These are phyloP conservation scores for Andrena marginata DNA, from an alignment of 2,888 invertebrate species.

Conservation along the genomic window DNA sequence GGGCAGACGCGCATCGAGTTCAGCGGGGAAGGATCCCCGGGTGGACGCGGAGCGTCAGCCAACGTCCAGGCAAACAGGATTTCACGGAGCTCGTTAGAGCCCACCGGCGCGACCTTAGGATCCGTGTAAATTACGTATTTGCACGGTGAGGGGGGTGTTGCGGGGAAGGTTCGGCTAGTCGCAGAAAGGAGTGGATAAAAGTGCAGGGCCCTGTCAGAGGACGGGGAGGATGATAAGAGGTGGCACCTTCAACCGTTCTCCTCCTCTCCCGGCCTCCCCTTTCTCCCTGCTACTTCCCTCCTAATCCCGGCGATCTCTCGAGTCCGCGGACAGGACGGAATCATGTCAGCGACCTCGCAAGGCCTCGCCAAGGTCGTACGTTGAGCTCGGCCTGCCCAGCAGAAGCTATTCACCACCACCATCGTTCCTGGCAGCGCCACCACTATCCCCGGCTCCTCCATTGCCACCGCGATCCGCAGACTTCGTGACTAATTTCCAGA, in stretches of 20 bases:
- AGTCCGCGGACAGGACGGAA: constrained; percentile 74
- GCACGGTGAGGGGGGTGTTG: constrained; percentile 6
- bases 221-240: constrained; percentile 61
- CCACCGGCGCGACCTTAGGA: constrained; percentile 24
- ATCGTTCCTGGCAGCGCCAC: constrained; percentile 61
- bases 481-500: constrained; percentile 82
- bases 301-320: constrained; percentile 65
- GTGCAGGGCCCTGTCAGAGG: constrained; percentile 31
- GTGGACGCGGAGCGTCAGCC: background rate
- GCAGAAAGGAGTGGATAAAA: constrained; percentile 48
- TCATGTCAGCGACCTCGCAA: constrained; percentile 84
- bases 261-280: constrained; percentile 13
- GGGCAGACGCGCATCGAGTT: background rate
- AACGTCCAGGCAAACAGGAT: constrained; percentile 29
- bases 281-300: constrained; percentile 45
- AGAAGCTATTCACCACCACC: constrained; percentile 71
- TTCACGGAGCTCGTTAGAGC: constrained; percentile 59
- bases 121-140: constrained; percentile 53
- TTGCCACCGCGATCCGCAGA: constrained; percentile 62
- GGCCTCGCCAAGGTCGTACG: constrained; percentile 84
- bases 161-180: constrained; percentile 34
- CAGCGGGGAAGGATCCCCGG: background rate
- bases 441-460: constrained; percentile 37
- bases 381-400: constrained; percentile 80
- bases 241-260: constrained; percentile 39